Percentiles rank a stretch among this genome's conserved stretches.
These are phyloP conservation scores for Fragum sueziense DNA, from an alignment of 2,888 invertebrate species.

Conservation along the genomic window DNA sequence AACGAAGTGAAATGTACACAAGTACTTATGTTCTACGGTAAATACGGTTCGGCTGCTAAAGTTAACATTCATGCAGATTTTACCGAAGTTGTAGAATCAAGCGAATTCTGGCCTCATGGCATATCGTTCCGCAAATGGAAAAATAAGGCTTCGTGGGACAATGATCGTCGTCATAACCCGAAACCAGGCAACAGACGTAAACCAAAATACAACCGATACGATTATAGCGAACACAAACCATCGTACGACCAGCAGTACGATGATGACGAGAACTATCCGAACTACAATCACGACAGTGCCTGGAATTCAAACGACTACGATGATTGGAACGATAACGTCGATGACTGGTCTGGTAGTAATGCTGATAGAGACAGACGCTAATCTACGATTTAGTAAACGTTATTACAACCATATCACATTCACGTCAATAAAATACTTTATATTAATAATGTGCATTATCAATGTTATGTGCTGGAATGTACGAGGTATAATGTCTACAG, in stretches of 20 bases:
- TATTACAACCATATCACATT: background rate
- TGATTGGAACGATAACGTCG: too few relatives aligned
- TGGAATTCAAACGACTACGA: too few relatives aligned
- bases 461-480: slow-evolving; percentile 22
- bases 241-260: too few relatives aligned
- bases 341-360: too few relatives aligned
- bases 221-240: too few relatives aligned
- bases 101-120: background rate
- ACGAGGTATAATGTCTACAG: slow-evolving; percentile 20
- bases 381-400: too few relatives aligned
- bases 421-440: background rate
- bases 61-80: background rate
- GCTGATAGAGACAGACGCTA: too few relatives aligned
- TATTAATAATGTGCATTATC: background rate
- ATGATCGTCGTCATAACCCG: background rate
- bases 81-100: background rate
- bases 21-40: background rate
- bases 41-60: background rate
- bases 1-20: background rate
- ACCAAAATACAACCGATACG: too few relatives aligned
- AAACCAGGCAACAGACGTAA: too few relatives aligned
- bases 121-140: background rate
- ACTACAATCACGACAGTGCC: too few relatives aligned
- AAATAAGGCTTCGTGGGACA: background rate
- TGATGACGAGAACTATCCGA: too few relatives aligned